phyloP scores from a whole-genome alignment of 2,113 vertebrate genomes.

The Potamarius usumacintae region DNA sequence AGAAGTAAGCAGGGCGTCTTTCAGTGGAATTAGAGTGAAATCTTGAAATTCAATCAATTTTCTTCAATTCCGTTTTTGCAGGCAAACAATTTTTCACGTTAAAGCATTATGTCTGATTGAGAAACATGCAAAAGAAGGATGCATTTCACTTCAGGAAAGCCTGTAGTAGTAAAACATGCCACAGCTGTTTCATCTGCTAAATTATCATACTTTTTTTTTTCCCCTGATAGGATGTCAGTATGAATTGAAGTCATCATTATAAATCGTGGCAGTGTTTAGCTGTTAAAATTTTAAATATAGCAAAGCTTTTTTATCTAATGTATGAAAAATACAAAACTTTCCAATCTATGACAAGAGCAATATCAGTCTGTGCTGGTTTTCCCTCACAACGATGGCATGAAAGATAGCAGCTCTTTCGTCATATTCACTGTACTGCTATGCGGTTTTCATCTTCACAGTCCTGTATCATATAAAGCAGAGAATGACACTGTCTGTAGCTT shows the following conservation, averaged over 20 bases:
- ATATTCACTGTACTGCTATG: constrained; percentile 7
- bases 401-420: constrained; percentile 15
- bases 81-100: neutral
- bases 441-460: constrained; percentile 34
- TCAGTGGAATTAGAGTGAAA: neutral
- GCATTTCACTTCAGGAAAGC: neutral
- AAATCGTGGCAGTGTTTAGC: neutral
- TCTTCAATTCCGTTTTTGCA: neutral
- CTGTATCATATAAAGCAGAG: constrained; percentile 3
- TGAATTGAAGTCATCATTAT: neutral
- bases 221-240: neutral
- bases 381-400: constrained; percentile 7
- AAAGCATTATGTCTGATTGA: neutral
- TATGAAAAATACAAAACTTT: constrained; percentile 2
- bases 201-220: neutral
- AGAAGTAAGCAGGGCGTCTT: neutral
- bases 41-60: neutral
- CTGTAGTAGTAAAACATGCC: neutral
- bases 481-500: constrained; percentile 11
- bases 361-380: constrained; percentile 5
- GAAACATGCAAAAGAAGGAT: neutral
- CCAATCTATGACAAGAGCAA: constrained; percentile 4
- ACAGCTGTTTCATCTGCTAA: neutral
- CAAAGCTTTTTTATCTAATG: constrained; percentile 1
- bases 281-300: neutral